Conservation (phyloP, 1,140 invertebrate species). For the Chrysomallon squamiferum region DNA sequence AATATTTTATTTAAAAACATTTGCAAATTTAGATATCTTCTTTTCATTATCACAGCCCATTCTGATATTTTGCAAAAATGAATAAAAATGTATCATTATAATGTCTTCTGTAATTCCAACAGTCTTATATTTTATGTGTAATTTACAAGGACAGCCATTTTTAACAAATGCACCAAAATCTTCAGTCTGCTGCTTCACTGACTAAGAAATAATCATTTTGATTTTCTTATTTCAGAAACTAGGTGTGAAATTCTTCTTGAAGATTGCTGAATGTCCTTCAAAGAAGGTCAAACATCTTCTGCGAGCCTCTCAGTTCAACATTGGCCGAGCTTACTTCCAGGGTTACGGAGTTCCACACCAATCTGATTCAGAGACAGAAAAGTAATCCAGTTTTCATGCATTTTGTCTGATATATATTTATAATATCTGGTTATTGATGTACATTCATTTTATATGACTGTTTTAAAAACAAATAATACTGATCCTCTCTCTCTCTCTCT, state of each 20-base stretch:
- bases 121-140: no score
- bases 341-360: slow-evolving; percentile 57
- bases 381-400: slow-evolving; percentile 35
- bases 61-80: no score
- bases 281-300: slow-evolving; percentile 45
- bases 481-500: neutral
- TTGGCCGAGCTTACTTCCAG: slow-evolving; percentile 61
- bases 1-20: no score
- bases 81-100: no score
- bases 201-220: no score
- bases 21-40: no score
- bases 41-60: no score
- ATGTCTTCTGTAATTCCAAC: no score
- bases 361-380: slow-evolving; percentile 60
- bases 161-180: no score
- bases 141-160: no score
- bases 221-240: slow-evolving; percentile 32
- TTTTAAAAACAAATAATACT: neutral
- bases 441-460: neutral
- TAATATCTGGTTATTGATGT: neutral
- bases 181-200: no score
- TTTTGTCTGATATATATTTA: neutral
- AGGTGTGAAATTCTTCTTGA: slow-evolving; percentile 53
- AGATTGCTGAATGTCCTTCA: slow-evolving; percentile 37
- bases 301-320: slow-evolving; percentile 55